Evolutionary conservation across 2,888 invertebrate species (phyloP).

Genomic region (Schizaphis graminum): DNA sequence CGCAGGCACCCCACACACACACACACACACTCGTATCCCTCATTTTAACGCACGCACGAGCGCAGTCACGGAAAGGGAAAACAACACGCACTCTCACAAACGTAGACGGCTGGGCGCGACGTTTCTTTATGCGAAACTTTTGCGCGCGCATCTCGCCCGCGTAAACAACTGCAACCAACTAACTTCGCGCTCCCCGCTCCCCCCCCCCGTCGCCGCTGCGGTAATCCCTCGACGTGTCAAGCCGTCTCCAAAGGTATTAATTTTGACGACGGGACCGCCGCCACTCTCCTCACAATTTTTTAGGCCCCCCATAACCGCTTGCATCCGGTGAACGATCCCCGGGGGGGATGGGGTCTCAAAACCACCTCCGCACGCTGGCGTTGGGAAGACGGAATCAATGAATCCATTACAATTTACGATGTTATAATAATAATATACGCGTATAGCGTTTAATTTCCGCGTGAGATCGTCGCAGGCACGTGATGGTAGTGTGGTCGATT

Average conservation of each 20-base stretch:
- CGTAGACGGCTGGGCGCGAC: background rate
- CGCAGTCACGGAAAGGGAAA: conserved; percentile 10
- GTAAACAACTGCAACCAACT: conserved; percentile 3
- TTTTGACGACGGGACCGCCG: conserved; percentile 13
- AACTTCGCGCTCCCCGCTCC: background rate
- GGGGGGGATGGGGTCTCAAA: too few relatives aligned
- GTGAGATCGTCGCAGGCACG: background rate
- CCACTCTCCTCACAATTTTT: background rate
- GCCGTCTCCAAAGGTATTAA: conserved; percentile 47
- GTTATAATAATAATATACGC: background rate
- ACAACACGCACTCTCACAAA: background rate
- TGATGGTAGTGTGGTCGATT: background rate
- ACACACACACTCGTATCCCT: background rate
- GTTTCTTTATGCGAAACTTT: background rate
- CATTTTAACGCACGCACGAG: conserved; percentile 24
- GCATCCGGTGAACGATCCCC: background rate
- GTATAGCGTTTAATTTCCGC: background rate
- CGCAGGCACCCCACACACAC: too few relatives aligned
- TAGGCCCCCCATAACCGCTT: background rate
- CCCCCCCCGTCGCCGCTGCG: background rate
- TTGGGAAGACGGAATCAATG: background rate
- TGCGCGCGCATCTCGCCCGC: background rate
- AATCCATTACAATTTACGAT: background rate
- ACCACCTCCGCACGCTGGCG: background rate
- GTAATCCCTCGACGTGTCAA: conserved; percentile 49